Base-by-base conservation (phyloP, 1,140 invertebrate species). In the Varroa destructor region DNA sequence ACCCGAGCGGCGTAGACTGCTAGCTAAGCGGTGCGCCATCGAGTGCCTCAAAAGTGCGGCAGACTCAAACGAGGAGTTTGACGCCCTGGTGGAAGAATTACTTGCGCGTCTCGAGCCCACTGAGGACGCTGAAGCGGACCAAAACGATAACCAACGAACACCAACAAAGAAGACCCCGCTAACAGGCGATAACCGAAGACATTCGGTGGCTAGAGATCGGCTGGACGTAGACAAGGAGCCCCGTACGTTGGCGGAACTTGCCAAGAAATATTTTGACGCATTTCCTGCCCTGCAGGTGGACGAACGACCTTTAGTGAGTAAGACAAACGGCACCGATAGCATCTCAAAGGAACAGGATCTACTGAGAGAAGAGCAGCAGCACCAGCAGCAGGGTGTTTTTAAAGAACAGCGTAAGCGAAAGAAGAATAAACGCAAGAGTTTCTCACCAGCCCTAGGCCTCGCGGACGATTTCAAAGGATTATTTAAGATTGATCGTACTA, bases 241-340 rank as follows among this genome's bases (percentile, higher is more conserved):
- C 12, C 40, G 46, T 12, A 67, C 61, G 40, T 67, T 67, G 61
- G 61, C 61, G 40, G 61, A 67, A 40, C 61, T 12, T 43, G 61
- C 61, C 1, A 67, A 67, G 61, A 67, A 67, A 40, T 67, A 67
- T 37, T 67, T 67, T 37, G 61, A 67, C 40, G 61, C 61, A 67
- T 67, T 67, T 8, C 61, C 61, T 37, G 61, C 61, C 46, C 37
- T 67, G 40, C 61, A 67, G 2, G 61, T 67, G 1, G 40, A 67
- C 12, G 61, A 67, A 3, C 46, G 46, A 8, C 46, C 46, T 5
- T 51, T 51, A 51, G 4, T 5, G 46, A 51, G 3, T 51, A 51
- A 51, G 4, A 51, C 8, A 3, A 8, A 5, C 46, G 4, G 8
- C 4, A 51, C 46, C 3, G 8, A 51, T 8, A 51, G 46, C 46